phyloP scores from a whole-genome alignment of 1,140 invertebrate genomes.

The Drosophila novamexicana region DNA sequence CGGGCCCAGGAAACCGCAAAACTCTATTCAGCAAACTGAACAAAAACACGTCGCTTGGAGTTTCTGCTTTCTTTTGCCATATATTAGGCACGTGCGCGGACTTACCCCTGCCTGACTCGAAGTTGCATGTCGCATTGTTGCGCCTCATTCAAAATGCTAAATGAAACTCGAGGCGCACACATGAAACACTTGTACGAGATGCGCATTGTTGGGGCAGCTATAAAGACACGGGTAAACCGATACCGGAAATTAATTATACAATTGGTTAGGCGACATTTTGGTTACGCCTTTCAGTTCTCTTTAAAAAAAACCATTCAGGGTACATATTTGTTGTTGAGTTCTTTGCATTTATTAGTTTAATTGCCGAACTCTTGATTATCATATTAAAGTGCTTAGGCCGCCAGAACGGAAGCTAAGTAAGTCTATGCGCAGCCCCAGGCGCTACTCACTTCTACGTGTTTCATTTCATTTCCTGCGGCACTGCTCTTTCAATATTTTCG shows the following conservation, averaged over 20 bases:
- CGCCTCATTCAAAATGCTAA: constrained; percentile 56
- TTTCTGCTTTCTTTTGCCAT: constrained; percentile 62
- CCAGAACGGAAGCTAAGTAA: constrained; percentile 33
- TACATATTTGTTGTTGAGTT: background rate
- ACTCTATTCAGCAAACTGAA: constrained; percentile 39
- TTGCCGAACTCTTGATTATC: constrained; percentile 56
- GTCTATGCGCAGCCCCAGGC: constrained; percentile 20
- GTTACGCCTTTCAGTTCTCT: constrained; percentile 66
- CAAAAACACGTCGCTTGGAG: constrained; percentile 42
- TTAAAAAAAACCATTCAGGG: constrained; percentile 21
- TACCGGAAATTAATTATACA: constrained; percentile 83
- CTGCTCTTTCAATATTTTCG: constrained; percentile 38
- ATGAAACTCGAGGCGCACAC: constrained; percentile 69
- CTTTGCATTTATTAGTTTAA: constrained; percentile 76
- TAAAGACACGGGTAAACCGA: constrained; percentile 57
- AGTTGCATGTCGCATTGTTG: constrained; percentile 64
- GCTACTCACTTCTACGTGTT: constrained; percentile 63
- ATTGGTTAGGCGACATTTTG: constrained; percentile 79
- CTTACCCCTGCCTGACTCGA: constrained; percentile 30
- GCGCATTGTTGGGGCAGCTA: constrained; percentile 18
- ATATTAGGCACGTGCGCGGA: constrained; percentile 83
- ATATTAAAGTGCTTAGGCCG: constrained; percentile 69
- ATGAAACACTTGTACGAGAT: constrained; percentile 60
- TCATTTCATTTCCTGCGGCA: constrained; percentile 65
- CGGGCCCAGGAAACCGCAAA: constrained; percentile 73